phyloP scores from a whole-genome alignment of 2,113 vertebrate species.

The Nannobrachium achirus region DNA sequence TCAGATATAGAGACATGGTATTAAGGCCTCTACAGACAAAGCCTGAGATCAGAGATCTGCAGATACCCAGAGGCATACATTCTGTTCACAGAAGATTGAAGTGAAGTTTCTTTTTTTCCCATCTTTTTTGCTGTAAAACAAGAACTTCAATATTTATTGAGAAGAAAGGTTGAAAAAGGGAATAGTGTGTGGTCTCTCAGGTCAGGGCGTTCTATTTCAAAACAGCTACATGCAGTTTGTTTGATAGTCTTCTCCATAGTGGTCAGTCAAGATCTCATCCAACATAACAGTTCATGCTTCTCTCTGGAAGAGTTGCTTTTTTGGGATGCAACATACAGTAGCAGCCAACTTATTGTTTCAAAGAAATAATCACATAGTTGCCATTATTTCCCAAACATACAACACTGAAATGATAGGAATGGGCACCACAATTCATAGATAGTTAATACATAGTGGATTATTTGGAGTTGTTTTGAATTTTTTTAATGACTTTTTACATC shows the following conservation, averaged over 20 bases:
- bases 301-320: background rate
- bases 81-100: no score
- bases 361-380: constrained; percentile 36
- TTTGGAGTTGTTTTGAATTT: background rate
- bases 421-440: constrained; percentile 38
- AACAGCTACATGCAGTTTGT: constrained; percentile 67
- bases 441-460: constrained; percentile 6
- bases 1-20: no score
- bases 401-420: constrained; percentile 47
- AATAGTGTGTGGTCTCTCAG: constrained; percentile 36
- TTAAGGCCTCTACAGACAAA: no score
- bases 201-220: constrained; percentile 58
- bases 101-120: no score
- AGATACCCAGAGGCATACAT: no score
- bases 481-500: constrained; percentile 5
- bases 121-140: constrained; percentile 52
- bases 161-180: constrained; percentile 38
- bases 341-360: constrained; percentile 31
- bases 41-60: no score
- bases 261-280: constrained; percentile 2
- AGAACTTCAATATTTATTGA: constrained; percentile 64
- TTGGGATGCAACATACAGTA: constrained; percentile 19
- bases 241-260: constrained; percentile 13
- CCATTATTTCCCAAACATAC: constrained; percentile 29
- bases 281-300: no score